Conservation (phyloP, 2,113 vertebrate genomes). For the Trogon melanurus region DNA sequence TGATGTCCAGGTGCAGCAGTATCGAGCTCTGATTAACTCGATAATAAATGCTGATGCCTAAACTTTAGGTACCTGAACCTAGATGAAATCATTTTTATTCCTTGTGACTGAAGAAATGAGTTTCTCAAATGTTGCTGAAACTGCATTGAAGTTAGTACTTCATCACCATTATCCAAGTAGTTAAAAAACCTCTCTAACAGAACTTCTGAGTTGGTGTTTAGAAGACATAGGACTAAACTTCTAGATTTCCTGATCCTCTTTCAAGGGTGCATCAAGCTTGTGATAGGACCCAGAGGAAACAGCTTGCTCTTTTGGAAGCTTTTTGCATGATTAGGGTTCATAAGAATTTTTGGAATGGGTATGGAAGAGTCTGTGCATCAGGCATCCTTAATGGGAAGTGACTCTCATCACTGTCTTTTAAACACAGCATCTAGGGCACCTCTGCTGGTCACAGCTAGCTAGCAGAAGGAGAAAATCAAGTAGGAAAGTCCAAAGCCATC, state of each 20-base stretch:
- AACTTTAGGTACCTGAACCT: not conserved
- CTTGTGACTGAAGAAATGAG: not conserved
- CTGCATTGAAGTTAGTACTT: not conserved
- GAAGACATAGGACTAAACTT: not conserved
- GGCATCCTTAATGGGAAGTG: not conserved
- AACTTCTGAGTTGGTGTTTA: not conserved
- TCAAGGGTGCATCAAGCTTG: not conserved
- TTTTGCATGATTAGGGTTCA: not conserved
- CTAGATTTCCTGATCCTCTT: not conserved
- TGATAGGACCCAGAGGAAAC: not conserved
- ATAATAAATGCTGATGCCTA: not conserved
- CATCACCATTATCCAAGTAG: not conserved
- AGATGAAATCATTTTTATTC: not conserved
- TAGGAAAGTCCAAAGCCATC: not conserved
- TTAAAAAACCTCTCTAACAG: not conserved
- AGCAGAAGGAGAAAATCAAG: not conserved
- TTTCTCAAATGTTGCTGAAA: not conserved
- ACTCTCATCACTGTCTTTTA: not conserved
- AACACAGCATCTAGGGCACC: not conserved
- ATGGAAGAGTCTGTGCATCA: not conserved
- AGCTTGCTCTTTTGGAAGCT: not conserved
- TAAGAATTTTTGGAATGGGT: not conserved
- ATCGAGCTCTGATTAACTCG: not conserved
- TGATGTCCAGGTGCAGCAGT: not conserved
- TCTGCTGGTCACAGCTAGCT: not conserved